Evolutionary conservation across 1,140 invertebrate species (phyloP).

Genomic region (Bombus sylvicola): DNA sequence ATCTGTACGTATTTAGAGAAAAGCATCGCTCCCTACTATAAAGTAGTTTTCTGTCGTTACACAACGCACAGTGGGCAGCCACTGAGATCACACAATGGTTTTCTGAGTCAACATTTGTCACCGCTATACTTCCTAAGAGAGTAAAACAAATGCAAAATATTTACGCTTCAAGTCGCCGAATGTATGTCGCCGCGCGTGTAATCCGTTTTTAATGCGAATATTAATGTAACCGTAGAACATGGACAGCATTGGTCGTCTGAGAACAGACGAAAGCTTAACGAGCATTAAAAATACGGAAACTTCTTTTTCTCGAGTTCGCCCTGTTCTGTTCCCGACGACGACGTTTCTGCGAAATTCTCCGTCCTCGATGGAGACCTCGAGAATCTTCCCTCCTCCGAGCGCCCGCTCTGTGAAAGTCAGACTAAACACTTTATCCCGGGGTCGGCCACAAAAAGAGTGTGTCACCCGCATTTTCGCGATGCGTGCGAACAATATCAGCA

Average conservation of each 20-base stretch:
- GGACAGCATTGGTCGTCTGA: background rate
- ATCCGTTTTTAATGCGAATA: conserved; percentile 50
- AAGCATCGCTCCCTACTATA: background rate
- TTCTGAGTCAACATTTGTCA: background rate
- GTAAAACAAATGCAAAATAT: background rate
- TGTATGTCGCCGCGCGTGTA: conserved; percentile 5
- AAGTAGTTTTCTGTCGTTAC: background rate
- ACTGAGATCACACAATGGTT: background rate
- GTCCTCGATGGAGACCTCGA: conserved; percentile 15
- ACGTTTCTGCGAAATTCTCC: background rate
- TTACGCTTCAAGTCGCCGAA: background rate
- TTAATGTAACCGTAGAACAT: background rate
- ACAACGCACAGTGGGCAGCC: background rate
- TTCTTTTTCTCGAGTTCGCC: background rate
- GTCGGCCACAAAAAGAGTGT: conserved; percentile 30
- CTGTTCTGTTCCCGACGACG: background rate
- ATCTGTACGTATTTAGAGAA: background rate
- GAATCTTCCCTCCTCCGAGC: background rate
- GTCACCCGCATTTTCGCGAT: conserved; percentile 45
- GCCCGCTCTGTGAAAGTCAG: conserved; percentile 30
- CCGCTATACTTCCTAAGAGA: too few species aligned
- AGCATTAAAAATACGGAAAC: conserved; percentile 51
- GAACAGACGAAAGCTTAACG: conserved; percentile 37
- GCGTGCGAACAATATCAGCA: conserved; percentile 61
- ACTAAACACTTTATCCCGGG: conserved; percentile 60